phyloP scores from a whole-genome alignment of 1,140 invertebrate species.

The Chrysopa pallens region DNA sequence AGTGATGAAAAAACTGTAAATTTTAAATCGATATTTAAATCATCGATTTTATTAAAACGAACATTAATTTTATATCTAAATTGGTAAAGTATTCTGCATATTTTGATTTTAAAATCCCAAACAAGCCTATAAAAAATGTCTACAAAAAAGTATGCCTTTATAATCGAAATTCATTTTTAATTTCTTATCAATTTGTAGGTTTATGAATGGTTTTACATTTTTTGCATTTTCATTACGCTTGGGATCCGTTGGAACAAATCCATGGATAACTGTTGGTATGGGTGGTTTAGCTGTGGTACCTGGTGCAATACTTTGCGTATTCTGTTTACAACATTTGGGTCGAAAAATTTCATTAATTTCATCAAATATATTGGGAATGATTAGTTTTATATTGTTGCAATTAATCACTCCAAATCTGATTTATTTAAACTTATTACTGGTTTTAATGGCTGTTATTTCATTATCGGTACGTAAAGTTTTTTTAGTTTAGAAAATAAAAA shows the following conservation, averaged over 20 bases:
- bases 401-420: too few relatives aligned
- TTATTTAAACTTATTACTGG: too few relatives aligned
- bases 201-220: slow-evolving; percentile 42
- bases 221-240: slow-evolving; percentile 58
- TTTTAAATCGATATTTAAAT: slow-evolving; percentile 6
- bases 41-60: background rate
- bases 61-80: background rate
- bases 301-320: slow-evolving; percentile 44
- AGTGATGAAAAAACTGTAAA: slow-evolving; percentile 14
- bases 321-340: slow-evolving; percentile 6
- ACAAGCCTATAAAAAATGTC: too few relatives aligned
- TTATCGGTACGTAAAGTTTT: too few relatives aligned
- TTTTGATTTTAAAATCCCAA: too few relatives aligned
- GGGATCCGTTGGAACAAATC: slow-evolving; percentile 44
- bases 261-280: slow-evolving; percentile 49
- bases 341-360: too few relatives aligned
- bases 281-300: slow-evolving; percentile 42
- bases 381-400: too few relatives aligned
- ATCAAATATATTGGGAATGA: too few relatives aligned
- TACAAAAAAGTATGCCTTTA: too few relatives aligned
- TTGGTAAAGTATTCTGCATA: slow-evolving; percentile 1
- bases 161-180: too few relatives aligned
- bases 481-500: too few relatives aligned
- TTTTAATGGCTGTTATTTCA: too few relatives aligned
- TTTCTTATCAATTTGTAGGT: slow-evolving; percentile 9